Percentiles rank a stretch among this genome's conserved stretches.
Evolutionary conservation across 2,113 vertebrate species (phyloP).

Genomic region (Anguilla rostrata): DNA sequence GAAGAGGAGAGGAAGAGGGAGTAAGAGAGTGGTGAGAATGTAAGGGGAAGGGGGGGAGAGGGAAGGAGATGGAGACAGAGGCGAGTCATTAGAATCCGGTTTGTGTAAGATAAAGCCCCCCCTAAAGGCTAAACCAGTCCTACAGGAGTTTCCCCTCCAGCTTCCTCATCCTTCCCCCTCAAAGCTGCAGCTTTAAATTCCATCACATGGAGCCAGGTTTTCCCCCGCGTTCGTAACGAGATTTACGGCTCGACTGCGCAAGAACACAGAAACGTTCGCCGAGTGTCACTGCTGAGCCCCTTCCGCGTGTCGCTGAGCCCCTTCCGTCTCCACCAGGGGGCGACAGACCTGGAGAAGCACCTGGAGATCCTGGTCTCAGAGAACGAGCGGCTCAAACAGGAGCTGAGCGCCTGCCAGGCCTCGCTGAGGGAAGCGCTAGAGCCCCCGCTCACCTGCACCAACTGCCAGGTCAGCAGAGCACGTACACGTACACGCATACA

Average conservation of each 20-base stretch:
- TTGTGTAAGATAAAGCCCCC: no score
- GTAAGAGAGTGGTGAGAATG: no score
- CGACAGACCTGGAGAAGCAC: slow-evolving; percentile 90
- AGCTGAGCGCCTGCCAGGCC: slow-evolving; percentile 75
- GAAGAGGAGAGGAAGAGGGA: no score
- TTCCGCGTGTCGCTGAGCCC: not conserved
- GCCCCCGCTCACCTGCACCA: slow-evolving; percentile 47
- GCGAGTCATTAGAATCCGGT: not conserved
- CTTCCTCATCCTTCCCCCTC: no score
- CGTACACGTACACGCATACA: not conserved
- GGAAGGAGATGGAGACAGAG: not conserved
- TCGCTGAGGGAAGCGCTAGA: slow-evolving; percentile 65
- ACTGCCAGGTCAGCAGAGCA: slow-evolving; percentile 73
- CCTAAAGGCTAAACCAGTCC: no score
- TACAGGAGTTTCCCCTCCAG: no score
- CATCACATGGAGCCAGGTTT: not conserved
- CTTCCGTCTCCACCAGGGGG: slow-evolving; percentile 68
- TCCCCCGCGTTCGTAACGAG: not conserved
- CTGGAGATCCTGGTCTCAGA: slow-evolving; percentile 85
- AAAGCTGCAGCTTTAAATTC: no score
- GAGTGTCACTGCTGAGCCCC: not conserved
- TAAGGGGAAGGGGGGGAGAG: not conserved
- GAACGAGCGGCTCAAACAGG: slow-evolving; percentile 84
- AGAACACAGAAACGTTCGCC: not conserved
- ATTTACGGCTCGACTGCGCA: not conserved